Percentiles rank a stretch among this genome's conserved stretches.
Conservation (phyloP, 2,113 vertebrate genomes). For the Furnarius figulus region DNA sequence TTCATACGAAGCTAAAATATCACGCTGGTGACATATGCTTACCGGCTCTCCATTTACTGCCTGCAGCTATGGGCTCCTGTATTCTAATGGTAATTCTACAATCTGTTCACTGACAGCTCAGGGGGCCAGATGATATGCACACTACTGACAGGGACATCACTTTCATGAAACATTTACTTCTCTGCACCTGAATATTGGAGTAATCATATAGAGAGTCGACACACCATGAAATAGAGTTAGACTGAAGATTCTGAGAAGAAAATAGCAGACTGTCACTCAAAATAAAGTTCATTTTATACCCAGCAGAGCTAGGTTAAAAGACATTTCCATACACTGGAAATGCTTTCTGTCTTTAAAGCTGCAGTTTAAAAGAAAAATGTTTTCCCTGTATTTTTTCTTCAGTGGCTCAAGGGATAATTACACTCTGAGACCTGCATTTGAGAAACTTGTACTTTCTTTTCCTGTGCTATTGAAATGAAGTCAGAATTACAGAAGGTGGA, state of each 20-base stretch:
- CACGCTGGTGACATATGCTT: constrained; percentile 84
- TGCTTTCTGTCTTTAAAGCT: constrained; percentile 10
- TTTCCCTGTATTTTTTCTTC: neutral
- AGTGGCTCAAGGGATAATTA: neutral
- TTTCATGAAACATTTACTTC: constrained; percentile 90
- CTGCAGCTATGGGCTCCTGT: constrained; percentile 76
- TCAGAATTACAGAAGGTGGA: neutral
- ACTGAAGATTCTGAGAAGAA: constrained; percentile 79
- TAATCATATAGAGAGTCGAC: constrained; percentile 84
- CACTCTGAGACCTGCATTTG: neutral
- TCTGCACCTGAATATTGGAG: constrained; percentile 86
- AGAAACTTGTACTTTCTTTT: neutral
- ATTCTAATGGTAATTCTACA: constrained; percentile 88
- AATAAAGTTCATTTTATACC: constrained; percentile 78
- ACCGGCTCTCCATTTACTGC: constrained; percentile 80
- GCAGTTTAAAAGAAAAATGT: constrained; percentile 8
- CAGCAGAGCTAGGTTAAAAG: constrained; percentile 65
- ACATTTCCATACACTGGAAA: constrained; percentile 41
- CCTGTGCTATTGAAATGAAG: neutral
- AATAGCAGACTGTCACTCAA: constrained; percentile 81
- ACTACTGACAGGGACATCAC: constrained; percentile 89
- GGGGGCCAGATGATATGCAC: constrained; percentile 79
- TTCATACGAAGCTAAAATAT: constrained; percentile 81
- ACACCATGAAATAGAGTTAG: constrained; percentile 88
- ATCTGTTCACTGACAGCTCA: constrained; percentile 86